Conservation (phyloP, 2,888 invertebrate species). For the Tetranychus truncatus region DNA sequence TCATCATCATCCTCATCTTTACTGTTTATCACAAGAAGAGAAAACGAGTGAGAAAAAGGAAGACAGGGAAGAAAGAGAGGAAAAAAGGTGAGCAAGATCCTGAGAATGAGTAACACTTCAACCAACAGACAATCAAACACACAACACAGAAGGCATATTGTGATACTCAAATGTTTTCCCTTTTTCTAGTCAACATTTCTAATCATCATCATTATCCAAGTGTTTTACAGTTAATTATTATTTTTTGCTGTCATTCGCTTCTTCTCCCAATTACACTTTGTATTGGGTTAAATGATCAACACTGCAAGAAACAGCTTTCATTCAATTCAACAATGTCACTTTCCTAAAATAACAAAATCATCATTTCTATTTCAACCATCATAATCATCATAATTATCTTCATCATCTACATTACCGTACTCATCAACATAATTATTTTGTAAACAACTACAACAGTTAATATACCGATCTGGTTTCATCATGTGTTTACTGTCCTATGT, state of each 20-base stretch:
- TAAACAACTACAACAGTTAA: no score
- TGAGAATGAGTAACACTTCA: neutral
- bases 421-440: no score
- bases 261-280: neutral
- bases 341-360: no score
- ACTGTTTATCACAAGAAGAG: neutral
- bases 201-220: neutral
- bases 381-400: no score
- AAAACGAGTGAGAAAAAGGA: slow-evolving; percentile 6
- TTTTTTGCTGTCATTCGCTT: neutral
- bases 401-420: no score
- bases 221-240: neutral
- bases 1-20: neutral
- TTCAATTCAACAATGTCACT: no score
- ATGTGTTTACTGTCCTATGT: no score
- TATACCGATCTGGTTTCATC: no score
- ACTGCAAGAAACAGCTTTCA: no score
- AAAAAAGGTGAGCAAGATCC: slow-evolving; percentile 4
- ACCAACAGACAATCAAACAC: neutral
- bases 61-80: slow-evolving; percentile 6
- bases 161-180: neutral
- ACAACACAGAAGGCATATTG: neutral
- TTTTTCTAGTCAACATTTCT: neutral
- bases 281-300: no score
- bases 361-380: no score